Conservation (phyloP, 1,140 invertebrate genomes). For the Scaptomyza pallida region DNA sequence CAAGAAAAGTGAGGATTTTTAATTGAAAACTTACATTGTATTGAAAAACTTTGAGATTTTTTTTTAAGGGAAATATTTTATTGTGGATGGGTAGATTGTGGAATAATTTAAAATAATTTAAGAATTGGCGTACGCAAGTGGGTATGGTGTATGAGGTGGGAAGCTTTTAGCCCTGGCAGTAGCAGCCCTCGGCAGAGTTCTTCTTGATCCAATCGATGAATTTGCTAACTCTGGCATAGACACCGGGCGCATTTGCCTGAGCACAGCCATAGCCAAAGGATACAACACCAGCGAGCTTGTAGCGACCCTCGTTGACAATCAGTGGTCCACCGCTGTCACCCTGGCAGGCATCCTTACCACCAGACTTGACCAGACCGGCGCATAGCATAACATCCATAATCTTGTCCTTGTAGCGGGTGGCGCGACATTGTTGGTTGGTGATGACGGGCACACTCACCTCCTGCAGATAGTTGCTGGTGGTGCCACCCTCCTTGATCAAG, state of each 20-base stretch:
- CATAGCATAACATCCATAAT: conserved; percentile 96
- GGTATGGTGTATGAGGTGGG: not conserved
- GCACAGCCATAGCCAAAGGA: conserved; percentile 91
- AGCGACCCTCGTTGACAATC: conserved; percentile 75
- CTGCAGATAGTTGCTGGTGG: conserved; percentile 92
- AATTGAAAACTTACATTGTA: not conserved
- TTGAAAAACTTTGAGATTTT: too few relatives aligned
- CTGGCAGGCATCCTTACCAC: conserved; percentile 96
- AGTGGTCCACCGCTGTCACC: conserved; percentile 84
- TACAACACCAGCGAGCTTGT: conserved; percentile 87
- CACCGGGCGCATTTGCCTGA: conserved; percentile 89
- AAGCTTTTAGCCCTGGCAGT: conserved; percentile 57
- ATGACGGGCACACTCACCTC: conserved; percentile 94
- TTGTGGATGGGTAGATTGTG: conserved; percentile 23
- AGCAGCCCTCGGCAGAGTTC: conserved; percentile 73
- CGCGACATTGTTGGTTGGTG: conserved; percentile 92
- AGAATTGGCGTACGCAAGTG: too few relatives aligned
- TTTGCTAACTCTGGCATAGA: conserved; percentile 90
- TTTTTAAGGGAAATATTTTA: conserved; percentile 25
- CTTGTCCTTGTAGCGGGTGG: conserved; percentile 94
- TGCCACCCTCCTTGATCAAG: conserved; percentile 92
- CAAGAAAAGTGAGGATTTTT: not conserved
- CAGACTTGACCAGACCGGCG: conserved; percentile 93
- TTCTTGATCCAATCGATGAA: conserved; percentile 87
- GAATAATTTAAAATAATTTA: conserved; percentile 80